Percentiles rank a stretch among this genome's conserved stretches.
These are phyloP conservation scores for Prunella himalayana DNA, from an alignment of 2,113 vertebrate genomes.

Conservation along the genomic window DNA sequence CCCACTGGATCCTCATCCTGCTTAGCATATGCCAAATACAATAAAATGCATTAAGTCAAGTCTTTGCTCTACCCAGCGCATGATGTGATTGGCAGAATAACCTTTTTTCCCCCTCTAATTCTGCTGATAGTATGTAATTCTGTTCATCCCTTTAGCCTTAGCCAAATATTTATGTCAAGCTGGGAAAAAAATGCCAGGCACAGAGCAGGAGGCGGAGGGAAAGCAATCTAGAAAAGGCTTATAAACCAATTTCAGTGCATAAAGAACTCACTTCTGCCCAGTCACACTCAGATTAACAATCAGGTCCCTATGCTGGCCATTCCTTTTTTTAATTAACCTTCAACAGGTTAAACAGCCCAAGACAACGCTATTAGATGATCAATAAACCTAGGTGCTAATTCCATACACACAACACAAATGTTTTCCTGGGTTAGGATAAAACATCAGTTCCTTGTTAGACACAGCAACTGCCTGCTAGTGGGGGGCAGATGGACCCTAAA, in stretches of 20 bases:
- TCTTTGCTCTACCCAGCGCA: not conserved
- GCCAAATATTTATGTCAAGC: conserved; percentile 57
- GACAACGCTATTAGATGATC: not conserved
- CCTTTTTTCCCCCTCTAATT: not conserved
- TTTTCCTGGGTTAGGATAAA: not conserved
- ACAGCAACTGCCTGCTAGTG: not conserved
- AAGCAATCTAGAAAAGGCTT: conserved; percentile 15
- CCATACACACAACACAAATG: not conserved
- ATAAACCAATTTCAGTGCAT: not conserved
- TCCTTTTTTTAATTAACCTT: conserved; percentile 28
- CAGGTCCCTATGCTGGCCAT: not conserved
- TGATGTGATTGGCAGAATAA: conserved; percentile 12
- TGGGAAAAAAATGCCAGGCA: conserved; percentile 52
- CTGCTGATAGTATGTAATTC: conserved; percentile 36
- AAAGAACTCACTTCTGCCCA: not conserved
- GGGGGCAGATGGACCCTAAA: not conserved
- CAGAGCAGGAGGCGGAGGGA: not conserved
- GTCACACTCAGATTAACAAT: not conserved
- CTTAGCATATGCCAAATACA: conserved; percentile 26
- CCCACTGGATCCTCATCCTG: conserved; percentile 55
- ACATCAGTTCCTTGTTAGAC: not conserved
- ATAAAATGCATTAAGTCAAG: conserved; percentile 25
- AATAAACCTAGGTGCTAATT: not conserved
- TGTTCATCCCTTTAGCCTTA: conserved; percentile 37
- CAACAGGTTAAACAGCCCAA: not conserved